Conservation (phyloP, 2,797 vertebrate genomes). For the Propithecus perrieri region DNA sequence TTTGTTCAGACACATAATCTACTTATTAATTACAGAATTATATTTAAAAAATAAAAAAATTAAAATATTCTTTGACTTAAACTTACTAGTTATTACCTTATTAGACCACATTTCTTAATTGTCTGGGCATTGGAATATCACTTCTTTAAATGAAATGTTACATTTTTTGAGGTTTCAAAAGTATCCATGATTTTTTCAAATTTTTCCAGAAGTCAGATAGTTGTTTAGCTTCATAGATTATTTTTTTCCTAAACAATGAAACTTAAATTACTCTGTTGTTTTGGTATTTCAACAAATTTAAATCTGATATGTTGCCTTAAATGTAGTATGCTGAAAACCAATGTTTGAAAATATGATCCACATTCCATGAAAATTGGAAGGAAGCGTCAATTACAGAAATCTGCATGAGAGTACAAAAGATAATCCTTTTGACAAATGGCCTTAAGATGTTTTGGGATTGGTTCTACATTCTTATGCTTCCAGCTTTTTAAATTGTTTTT, state of each 20-base stretch:
- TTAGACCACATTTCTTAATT: background rate
- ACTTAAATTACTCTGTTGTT: background rate
- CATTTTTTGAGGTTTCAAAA: background rate
- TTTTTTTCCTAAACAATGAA: background rate
- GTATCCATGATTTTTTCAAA: background rate
- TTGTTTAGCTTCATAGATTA: background rate
- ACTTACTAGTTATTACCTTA: background rate
- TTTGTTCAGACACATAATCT: background rate
- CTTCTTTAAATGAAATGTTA: background rate
- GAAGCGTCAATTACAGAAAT: background rate
- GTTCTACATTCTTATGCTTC: background rate
- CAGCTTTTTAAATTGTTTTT: background rate
- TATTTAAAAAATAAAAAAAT: conserved; percentile 4
- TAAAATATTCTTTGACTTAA: conserved; percentile 3
- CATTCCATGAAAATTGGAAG: background rate
- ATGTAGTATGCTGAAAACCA: background rate
- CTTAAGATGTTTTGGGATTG: background rate
- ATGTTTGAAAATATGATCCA: background rate
- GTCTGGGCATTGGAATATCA: background rate
- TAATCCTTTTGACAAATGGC: background rate
- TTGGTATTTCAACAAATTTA: conserved; percentile 1
- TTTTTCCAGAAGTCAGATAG: background rate
- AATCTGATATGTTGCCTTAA: background rate
- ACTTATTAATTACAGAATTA: background rate
- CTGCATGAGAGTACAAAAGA: background rate